Conservation (phyloP, 2,888 invertebrate species). For the Thumatha senex region DNA sequence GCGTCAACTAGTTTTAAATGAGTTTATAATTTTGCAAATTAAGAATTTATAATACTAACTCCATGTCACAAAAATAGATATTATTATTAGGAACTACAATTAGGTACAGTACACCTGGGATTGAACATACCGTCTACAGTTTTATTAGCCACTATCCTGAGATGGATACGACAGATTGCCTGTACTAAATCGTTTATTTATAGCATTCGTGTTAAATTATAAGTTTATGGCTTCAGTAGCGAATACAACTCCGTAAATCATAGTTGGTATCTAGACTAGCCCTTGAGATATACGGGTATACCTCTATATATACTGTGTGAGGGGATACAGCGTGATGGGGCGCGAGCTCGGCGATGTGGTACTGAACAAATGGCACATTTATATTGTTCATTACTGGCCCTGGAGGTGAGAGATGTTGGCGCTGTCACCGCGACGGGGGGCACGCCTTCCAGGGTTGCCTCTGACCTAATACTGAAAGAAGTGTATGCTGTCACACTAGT, state of each 20-base stretch:
- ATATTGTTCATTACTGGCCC: constrained; percentile 76
- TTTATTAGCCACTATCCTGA: constrained; percentile 33
- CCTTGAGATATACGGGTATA: constrained; percentile 7
- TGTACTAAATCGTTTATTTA: constrained; percentile 40
- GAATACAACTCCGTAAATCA: constrained; percentile 36
- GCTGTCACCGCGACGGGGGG: constrained; percentile 69
- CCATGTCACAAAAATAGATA: too few species aligned
- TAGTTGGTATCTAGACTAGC: constrained; percentile 18
- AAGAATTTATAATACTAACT: too few species aligned
- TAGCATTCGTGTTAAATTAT: constrained; percentile 36
- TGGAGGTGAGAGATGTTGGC: constrained; percentile 80
- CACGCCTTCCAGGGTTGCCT: constrained; percentile 53
- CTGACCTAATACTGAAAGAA: not conserved
- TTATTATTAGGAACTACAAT: constrained; percentile 9
- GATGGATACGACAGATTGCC: constrained; percentile 38
- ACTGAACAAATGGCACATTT: constrained; percentile 71
- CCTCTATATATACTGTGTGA: constrained; percentile 4
- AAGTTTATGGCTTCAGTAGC: constrained; percentile 42
- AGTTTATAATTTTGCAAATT: too few species aligned
- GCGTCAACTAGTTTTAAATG: too few species aligned
- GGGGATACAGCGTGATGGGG: constrained; percentile 14
- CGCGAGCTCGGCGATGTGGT: constrained; percentile 19
- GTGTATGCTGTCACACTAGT: too few species aligned
- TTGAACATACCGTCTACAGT: constrained; percentile 31
- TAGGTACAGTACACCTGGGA: constrained; percentile 21